phyloP scores from a whole-genome alignment of 2,888 invertebrate genomes.

The Lutraria lutraria region DNA sequence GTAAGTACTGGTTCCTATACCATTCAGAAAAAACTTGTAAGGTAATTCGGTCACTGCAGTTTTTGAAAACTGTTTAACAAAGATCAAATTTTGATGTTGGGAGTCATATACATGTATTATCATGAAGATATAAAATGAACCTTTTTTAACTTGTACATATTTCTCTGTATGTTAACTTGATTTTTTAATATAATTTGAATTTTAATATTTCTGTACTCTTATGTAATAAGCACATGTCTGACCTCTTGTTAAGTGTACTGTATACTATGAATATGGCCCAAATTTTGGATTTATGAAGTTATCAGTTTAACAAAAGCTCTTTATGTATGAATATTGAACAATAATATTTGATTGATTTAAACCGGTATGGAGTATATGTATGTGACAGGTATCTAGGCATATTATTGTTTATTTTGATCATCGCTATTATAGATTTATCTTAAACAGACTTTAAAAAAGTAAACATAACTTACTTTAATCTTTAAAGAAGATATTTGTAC shows the following conservation, averaged over 20 bases:
- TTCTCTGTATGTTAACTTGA: too few species aligned
- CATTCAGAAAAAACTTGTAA: too few species aligned
- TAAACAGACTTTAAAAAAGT: background rate
- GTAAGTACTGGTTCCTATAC: too few species aligned
- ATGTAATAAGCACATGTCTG: background rate
- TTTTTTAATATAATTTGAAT: too few species aligned
- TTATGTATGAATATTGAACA: conserved; percentile 3
- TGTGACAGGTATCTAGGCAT: background rate
- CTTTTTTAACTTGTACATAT: too few species aligned
- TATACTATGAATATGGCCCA: background rate
- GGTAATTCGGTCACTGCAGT: too few species aligned
- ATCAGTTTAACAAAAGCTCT: background rate
- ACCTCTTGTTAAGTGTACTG: background rate
- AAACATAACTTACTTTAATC: conserved; percentile 1
- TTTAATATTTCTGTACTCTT: background rate
- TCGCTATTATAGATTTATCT: background rate
- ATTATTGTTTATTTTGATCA: background rate
- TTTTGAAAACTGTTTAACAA: too few species aligned
- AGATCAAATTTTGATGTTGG: too few species aligned
- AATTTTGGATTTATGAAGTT: background rate
- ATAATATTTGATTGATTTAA: background rate
- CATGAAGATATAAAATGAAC: too few species aligned
- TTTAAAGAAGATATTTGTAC: background rate
- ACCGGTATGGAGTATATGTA: background rate
- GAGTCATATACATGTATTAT: too few species aligned